Percentiles rank a stretch among this genome's conserved stretches.
These are phyloP conservation scores for Acomys russatus DNA, from an alignment of 2,797 vertebrate genomes.

Conservation along the genomic window DNA sequence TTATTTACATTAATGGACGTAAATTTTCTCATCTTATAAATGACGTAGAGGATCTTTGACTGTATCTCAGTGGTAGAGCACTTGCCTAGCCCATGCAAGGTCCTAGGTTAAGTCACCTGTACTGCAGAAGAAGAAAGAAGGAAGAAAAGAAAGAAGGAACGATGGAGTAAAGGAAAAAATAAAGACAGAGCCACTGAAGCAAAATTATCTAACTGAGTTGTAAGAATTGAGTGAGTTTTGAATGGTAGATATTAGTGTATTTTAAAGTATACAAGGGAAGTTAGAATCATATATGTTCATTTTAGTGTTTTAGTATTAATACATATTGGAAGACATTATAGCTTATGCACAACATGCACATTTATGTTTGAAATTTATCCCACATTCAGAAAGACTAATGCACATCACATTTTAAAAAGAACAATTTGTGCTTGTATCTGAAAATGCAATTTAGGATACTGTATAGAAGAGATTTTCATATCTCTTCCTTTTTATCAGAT, in stretches of 20 bases:
- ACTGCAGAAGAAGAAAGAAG: background rate
- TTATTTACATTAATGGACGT: background rate
- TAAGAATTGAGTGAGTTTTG: slow-evolving; percentile 15
- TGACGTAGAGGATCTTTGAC: background rate
- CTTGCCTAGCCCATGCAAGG: background rate
- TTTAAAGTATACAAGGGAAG: slow-evolving; percentile 12
- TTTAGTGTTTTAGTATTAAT: background rate
- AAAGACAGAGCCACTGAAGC: background rate
- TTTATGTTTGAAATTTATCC: slow-evolving; percentile 50
- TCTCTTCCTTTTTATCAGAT: background rate
- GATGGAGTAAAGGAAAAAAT: background rate
- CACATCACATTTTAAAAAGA: background rate
- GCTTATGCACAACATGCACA: background rate
- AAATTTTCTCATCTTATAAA: slow-evolving; percentile 13
- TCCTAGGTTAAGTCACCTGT: background rate
- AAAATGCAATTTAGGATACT: slow-evolving; percentile 49
- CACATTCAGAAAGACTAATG: slow-evolving; percentile 52
- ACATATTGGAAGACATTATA: background rate
- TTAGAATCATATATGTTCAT: background rate
- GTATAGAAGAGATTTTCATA: slow-evolving; percentile 44
- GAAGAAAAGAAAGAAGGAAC: background rate
- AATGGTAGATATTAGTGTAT: background rate
- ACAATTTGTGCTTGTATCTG: background rate
- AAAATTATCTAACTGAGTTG: background rate
- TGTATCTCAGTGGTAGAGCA: background rate